Evolutionary conservation across 2,113 vertebrate genomes (phyloP), one percentile per base, ranked within the genome.

Genomic region (Lepus timidus): DNA sequence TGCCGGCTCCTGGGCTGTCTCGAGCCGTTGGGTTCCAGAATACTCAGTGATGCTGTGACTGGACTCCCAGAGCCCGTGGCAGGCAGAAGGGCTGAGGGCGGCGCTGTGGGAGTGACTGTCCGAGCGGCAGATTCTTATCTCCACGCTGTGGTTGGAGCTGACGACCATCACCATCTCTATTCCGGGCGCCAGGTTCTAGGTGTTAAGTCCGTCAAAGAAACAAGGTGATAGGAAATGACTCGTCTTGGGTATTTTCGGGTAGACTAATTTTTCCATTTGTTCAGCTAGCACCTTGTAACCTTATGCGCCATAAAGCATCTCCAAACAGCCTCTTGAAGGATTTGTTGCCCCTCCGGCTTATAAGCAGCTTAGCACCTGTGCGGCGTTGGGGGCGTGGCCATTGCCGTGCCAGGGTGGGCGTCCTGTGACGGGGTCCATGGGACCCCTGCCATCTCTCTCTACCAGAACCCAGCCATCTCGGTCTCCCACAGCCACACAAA

Each of bases 171-270:
- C 44, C 44, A 44, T 7, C 44, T 44, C 68, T 95, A 85, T 84
- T 78, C 80, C 87, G 75, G 88, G 92, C 85, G 73, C 70, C 73
- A 51, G 62, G 61, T 92, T 96, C 90, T 96, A 20, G 89, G 76
- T 52, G 58, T 96, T 97, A 96, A 95, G 67, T 95, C 88, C 36
- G 2, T 94, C 70, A 92, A 87, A 97, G 83, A 92, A 96, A 86
- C 94, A 97, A 97, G 95, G 96, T 96, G 97, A 88, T 85, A 95
- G 97, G 81, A 97, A 97, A 97, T 97, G 86, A 96, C 95, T 97
- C 95, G 95, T 91, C 85, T 97, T 96, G 91, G 93, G 31, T 88
- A 82, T 92, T 96, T 94, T 96, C 96, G 90, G 97, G 96, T 76
- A 88, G 73, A 94, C 92, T 94, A 92, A 79, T 94, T 97, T 98